These are phyloP conservation scores for Ypsolopha sequella DNA, from an alignment of 2,888 invertebrate genomes.

Conservation along the genomic window DNA sequence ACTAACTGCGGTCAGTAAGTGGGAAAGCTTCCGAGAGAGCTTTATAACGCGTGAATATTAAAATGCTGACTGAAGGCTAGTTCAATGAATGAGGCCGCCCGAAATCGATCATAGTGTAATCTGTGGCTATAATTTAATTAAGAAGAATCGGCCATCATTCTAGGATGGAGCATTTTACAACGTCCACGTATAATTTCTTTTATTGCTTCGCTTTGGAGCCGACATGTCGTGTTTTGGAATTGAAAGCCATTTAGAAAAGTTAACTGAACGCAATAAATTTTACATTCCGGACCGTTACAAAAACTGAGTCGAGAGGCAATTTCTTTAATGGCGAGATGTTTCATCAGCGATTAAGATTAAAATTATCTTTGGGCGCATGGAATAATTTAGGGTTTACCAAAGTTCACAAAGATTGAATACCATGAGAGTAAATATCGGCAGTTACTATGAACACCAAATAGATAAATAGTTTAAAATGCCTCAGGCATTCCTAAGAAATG, in stretches of 20 bases:
- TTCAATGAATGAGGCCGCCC: too few species aligned
- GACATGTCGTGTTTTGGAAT: conserved; percentile 38
- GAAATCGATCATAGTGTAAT: neutral
- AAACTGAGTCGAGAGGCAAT: conserved; percentile 24
- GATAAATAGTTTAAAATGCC: too few species aligned
- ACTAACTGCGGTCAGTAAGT: too few species aligned
- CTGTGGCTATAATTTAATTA: conserved; percentile 2
- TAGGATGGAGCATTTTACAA: conserved; percentile 16
- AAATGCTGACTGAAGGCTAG: too few species aligned
- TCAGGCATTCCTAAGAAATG: too few species aligned
- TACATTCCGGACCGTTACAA: conserved; percentile 45
- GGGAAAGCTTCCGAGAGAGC: too few species aligned
- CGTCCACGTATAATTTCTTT: conserved; percentile 13
- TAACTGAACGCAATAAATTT: conserved; percentile 48
- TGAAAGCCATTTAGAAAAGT: conserved; percentile 49
- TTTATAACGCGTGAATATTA: too few species aligned
- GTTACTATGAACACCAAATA: too few species aligned
- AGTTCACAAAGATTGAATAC: neutral
- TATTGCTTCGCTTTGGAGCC: conserved; percentile 15
- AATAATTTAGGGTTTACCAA: neutral
- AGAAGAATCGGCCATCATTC: conserved; percentile 9
- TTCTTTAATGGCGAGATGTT: conserved; percentile 10
- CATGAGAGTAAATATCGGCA: too few species aligned
- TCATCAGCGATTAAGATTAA: conserved; percentile 32
- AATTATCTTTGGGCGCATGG: conserved; percentile 15